phyloP scores from a whole-genome alignment of 2,888 invertebrate species.

The Drosophila mercatorum region DNA sequence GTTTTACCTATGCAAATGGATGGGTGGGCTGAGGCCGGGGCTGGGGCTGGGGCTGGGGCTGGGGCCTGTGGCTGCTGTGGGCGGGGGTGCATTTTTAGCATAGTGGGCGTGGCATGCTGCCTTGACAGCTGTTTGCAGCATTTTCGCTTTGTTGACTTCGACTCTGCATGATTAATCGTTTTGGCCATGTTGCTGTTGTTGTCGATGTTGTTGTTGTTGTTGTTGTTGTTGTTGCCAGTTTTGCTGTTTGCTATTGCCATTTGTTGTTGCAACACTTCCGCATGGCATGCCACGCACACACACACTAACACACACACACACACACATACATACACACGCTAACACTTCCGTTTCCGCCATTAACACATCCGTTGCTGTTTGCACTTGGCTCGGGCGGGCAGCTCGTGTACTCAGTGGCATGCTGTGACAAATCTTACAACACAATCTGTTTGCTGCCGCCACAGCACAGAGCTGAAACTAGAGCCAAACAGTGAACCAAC shows the following conservation, averaged over 20 bases:
- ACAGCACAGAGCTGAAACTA: background rate
- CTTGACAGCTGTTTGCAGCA: conserved; percentile 15
- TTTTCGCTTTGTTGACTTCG: conserved; percentile 34
- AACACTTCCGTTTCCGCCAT: conserved; percentile 76
- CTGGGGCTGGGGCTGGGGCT: no score
- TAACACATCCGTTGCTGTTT: conserved; percentile 71
- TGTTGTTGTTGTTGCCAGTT: conserved; percentile 19
- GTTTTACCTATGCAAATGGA: conserved; percentile 3
- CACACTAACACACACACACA: conserved; percentile 27
- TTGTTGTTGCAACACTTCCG: conserved; percentile 56
- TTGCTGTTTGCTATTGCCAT: conserved; percentile 25
- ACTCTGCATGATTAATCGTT: conserved; percentile 54
- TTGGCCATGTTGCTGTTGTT: conserved; percentile 34
- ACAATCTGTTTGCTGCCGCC: conserved; percentile 48
- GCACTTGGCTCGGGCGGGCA: conserved; percentile 33
- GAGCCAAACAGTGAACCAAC: background rate
- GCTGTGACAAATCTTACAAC: conserved; percentile 49
- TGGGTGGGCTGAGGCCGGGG: background rate
- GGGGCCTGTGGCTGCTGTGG: background rate
- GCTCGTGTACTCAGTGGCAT: conserved; percentile 7
- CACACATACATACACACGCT: conserved; percentile 19
- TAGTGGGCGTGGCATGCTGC: conserved; percentile 9
- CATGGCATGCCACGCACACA: conserved; percentile 22
- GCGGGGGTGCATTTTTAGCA: background rate
- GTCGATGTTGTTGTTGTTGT: conserved; percentile 23